Conservation (phyloP, 2,888 invertebrate species). For the Stegophylla sp. region DNA sequence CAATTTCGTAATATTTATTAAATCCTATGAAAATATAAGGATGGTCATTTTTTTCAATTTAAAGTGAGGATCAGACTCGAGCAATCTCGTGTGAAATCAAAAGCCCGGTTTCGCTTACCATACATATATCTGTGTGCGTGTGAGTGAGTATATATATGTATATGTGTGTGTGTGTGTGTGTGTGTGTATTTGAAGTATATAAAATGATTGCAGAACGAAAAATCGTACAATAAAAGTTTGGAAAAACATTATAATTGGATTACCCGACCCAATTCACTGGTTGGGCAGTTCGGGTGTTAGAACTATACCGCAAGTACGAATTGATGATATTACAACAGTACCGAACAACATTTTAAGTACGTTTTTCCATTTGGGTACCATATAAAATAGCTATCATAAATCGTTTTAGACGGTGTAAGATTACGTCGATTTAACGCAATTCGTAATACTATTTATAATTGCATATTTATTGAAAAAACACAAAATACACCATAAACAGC, state of each 20-base stretch:
- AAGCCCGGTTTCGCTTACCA: neutral
- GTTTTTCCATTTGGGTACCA: neutral
- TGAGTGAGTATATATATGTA: neutral
- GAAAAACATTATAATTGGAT: constrained; percentile 19
- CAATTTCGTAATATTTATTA: neutral
- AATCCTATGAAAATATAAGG: constrained; percentile 6
- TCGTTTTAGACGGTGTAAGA: no score
- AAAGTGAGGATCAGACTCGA: neutral
- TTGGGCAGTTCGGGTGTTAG: neutral
- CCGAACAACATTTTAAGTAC: neutral
- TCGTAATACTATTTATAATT: no score
- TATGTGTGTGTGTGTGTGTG: neutral
- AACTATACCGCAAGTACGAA: neutral
- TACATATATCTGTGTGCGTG: neutral
- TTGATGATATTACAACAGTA: neutral
- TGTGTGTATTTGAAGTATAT: neutral
- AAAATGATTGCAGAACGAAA: neutral
- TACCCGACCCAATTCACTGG: neutral
- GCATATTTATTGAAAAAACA: no score
- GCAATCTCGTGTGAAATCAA: constrained; percentile 14
- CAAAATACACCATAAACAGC: no score
- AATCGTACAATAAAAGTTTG: neutral
- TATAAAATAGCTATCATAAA: no score
- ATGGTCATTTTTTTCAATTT: constrained; percentile 8
- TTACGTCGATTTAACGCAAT: no score